Evolutionary conservation across 1,140 invertebrate genomes (phyloP).

Genomic region (Psilanteris sp.): DNA sequence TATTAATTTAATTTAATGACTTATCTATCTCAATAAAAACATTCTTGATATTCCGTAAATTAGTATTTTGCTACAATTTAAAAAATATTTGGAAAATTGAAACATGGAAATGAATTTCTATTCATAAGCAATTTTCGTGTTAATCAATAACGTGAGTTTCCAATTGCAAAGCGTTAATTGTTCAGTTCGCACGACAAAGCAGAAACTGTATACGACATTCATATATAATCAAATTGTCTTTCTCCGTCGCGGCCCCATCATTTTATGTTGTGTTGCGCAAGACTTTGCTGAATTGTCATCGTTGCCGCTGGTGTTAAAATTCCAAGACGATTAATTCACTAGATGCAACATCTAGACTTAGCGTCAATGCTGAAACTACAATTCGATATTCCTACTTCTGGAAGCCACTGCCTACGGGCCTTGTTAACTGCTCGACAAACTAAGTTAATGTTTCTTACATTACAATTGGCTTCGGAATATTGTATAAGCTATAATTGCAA

Average conservation of each 20-base stretch:
- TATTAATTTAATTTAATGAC: too few species aligned
- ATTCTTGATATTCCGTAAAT: too few species aligned
- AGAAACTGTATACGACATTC: constrained; percentile 36
- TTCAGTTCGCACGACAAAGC: constrained; percentile 41
- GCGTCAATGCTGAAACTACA: constrained; percentile 51
- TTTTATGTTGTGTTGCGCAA: constrained; percentile 19
- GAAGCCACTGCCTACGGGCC: constrained; percentile 43
- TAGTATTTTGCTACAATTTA: not conserved
- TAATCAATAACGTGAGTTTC: constrained; percentile 36
- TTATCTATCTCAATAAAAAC: too few species aligned
- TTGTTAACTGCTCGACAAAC: constrained; percentile 74
- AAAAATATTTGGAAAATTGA: not conserved
- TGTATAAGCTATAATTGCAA: constrained; percentile 65
- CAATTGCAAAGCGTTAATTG: constrained; percentile 45
- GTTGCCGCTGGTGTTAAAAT: constrained; percentile 46
- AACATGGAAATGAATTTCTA: constrained; percentile 18
- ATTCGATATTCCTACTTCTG: constrained; percentile 58
- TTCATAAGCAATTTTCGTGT: constrained; percentile 29
- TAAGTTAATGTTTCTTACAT: constrained; percentile 76
- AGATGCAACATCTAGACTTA: constrained; percentile 32
- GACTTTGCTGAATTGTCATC: constrained; percentile 20
- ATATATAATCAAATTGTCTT: constrained; percentile 54
- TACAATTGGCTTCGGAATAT: constrained; percentile 73
- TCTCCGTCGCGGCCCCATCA: constrained; percentile 25
- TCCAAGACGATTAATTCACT: constrained; percentile 55